Evolutionary conservation across 1,140 invertebrate species (phyloP).

Genomic region (Drosophila aff.): DNA sequence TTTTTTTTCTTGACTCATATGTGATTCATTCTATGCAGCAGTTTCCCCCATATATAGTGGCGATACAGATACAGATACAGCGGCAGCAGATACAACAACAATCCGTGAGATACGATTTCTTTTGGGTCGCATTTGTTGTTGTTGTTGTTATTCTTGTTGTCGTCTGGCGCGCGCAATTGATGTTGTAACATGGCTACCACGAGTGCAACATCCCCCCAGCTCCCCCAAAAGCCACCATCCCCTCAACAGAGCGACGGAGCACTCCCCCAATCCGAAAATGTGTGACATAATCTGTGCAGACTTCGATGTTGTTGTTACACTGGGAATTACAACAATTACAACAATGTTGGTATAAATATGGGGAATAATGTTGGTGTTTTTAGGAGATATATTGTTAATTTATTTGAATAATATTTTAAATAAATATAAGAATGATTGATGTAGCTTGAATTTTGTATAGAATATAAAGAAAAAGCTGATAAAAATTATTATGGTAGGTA

Average conservation of each 20-base stretch:
- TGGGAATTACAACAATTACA: neutral
- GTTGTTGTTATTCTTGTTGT: conserved; percentile 33
- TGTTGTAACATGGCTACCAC: conserved; percentile 81
- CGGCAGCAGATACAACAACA: conserved; percentile 55
- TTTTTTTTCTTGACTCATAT: conserved; percentile 35
- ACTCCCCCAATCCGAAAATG: conserved; percentile 77
- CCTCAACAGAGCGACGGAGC: conserved; percentile 11
- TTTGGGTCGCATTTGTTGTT: conserved; percentile 60
- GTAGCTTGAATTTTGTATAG: neutral
- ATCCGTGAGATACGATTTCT: conserved; percentile 79
- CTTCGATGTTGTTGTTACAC: conserved; percentile 67
- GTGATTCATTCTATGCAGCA: conserved; percentile 44
- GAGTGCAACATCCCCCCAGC: conserved; percentile 68
- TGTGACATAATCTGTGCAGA: conserved; percentile 84
- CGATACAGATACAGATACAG: conserved; percentile 27
- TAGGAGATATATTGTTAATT: neutral
- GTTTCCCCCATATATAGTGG: conserved; percentile 9
- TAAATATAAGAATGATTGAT: neutral
- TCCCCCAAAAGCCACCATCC: conserved; percentile 20
- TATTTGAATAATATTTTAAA: neutral
- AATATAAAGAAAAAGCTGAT: neutral
- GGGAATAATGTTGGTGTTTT: neutral
- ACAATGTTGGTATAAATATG: too few species aligned
- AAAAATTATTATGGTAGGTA: too few species aligned
- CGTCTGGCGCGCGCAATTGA: conserved; percentile 81